Percentiles rank a stretch among this genome's conserved stretches.
These are phyloP conservation scores for Pimpla rufipes DNA, from an alignment of 2,888 invertebrate species.

Conservation along the genomic window DNA sequence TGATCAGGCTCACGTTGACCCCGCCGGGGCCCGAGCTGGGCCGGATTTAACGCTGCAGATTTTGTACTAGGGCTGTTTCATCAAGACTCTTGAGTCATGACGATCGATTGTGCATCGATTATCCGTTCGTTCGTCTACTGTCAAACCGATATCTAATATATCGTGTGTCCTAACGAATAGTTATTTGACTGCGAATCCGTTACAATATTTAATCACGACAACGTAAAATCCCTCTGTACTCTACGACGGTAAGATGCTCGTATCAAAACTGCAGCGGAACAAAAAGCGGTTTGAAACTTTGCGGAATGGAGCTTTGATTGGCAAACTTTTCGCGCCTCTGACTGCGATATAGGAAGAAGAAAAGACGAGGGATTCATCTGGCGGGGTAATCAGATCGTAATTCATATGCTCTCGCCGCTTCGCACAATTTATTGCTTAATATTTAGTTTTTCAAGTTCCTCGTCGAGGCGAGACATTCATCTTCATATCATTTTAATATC, in stretches of 20 bases:
- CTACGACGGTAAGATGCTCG: background rate
- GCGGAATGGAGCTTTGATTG: slow-evolving; percentile 45
- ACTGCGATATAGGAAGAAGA: slow-evolving; percentile 30
- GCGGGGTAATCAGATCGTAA: slow-evolving; percentile 62
- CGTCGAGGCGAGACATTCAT: slow-evolving; percentile 75
- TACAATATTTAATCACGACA: too few relatives aligned
- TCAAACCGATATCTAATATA: too few relatives aligned
- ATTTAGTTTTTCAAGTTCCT: slow-evolving; percentile 76
- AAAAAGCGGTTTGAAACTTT: slow-evolving; percentile 6
- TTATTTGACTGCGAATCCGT: too few relatives aligned
- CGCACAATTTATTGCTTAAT: slow-evolving; percentile 75
- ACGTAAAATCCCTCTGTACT: background rate
- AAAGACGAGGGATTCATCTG: slow-evolving; percentile 47
- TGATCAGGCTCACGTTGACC: too few relatives aligned
- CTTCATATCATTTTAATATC: slow-evolving; percentile 81
- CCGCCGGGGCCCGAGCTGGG: too few relatives aligned
- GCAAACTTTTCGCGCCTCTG: slow-evolving; percentile 45
- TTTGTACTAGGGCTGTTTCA: too few relatives aligned
- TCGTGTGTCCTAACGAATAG: too few relatives aligned
- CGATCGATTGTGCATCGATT: too few relatives aligned
- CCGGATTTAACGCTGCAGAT: too few relatives aligned
- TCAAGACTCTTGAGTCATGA: too few relatives aligned
- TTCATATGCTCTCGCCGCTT: slow-evolving; percentile 55
- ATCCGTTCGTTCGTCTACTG: too few relatives aligned
- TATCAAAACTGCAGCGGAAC: background rate